Evolutionary conservation across 2,797 vertebrate species (phyloP).

Genomic region (Sebastes trivittatus): DNA sequence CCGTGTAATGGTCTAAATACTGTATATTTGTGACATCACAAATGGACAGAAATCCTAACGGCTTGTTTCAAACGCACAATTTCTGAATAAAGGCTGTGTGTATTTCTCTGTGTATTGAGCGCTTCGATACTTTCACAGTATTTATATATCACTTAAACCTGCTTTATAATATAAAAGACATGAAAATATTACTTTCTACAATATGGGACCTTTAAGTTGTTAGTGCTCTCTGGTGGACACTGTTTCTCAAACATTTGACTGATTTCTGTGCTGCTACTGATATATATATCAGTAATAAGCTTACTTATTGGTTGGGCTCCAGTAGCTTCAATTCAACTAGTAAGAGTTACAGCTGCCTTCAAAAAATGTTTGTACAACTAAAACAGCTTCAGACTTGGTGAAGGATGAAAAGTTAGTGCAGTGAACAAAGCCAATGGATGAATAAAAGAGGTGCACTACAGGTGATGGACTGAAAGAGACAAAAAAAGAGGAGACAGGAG

Average conservation of each 20-base stretch:
- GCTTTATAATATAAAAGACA: too few relatives aligned
- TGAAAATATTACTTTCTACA: too few relatives aligned
- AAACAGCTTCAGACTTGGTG: conserved; percentile 24
- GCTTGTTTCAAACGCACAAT: too few relatives aligned
- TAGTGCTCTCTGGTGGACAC: background rate
- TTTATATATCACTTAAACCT: too few relatives aligned
- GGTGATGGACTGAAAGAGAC: conserved; percentile 39
- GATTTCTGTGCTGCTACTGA: background rate
- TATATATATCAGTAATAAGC: background rate
- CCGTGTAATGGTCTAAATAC: too few relatives aligned
- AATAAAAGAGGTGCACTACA: conserved; percentile 40
- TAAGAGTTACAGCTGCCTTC: background rate
- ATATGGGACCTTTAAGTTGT: too few relatives aligned
- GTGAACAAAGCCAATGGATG: conserved; percentile 47
- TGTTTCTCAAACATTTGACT: background rate
- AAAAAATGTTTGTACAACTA: conserved; percentile 1
- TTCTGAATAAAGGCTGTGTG: too few relatives aligned
- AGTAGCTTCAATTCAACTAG: background rate
- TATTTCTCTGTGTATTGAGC: too few relatives aligned
- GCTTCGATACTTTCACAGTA: too few relatives aligned
- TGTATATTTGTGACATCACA: too few relatives aligned
- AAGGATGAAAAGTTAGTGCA: conserved; percentile 44
- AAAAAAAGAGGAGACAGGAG: conserved; percentile 28
- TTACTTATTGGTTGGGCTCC: background rate
- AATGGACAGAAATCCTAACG: too few relatives aligned